These are phyloP conservation scores for Etheostoma nigrum DNA, from an alignment of 2,797 vertebrate genomes.

Conservation along the genomic window DNA sequence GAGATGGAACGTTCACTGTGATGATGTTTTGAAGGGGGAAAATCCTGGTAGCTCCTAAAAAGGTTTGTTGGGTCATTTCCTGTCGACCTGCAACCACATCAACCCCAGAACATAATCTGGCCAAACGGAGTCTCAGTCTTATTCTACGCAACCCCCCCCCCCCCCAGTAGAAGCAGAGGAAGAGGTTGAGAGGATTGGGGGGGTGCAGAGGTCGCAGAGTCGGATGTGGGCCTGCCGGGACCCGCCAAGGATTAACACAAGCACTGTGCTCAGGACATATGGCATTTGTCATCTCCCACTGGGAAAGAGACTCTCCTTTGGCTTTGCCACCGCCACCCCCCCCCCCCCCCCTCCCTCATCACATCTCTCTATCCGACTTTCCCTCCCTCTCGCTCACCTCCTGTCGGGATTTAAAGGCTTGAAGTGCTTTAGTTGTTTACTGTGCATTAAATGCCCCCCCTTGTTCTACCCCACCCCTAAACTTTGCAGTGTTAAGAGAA, in stretches of 20 bases:
- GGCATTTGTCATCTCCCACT: slow-evolving; percentile 86
- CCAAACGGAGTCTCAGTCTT: not conserved
- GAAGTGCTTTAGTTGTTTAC: slow-evolving; percentile 85
- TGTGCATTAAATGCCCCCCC: slow-evolving; percentile 75
- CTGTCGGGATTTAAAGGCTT: slow-evolving; percentile 81
- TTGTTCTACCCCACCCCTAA: slow-evolving; percentile 22
- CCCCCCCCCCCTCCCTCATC: slow-evolving; percentile 39
- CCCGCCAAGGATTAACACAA: slow-evolving; percentile 82
- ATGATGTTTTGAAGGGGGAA: not conserved
- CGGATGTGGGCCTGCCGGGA: slow-evolving; percentile 80
- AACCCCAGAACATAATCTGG: not conserved
- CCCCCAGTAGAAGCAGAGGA: slow-evolving; percentile 30
- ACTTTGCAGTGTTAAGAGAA: slow-evolving; percentile 74
- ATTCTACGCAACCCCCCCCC: slow-evolving; percentile 16
- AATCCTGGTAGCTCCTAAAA: not conserved
- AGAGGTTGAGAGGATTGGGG: slow-evolving; percentile 7
- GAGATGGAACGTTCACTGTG: not conserved
- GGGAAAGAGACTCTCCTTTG: slow-evolving; percentile 75
- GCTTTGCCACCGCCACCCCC: slow-evolving; percentile 22
- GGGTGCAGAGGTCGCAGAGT: slow-evolving; percentile 74
- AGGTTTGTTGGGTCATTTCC: not conserved
- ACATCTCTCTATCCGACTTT: slow-evolving; percentile 67
- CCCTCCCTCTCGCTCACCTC: slow-evolving; percentile 60
- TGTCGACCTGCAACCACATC: not conserved
- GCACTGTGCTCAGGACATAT: slow-evolving; percentile 84